phyloP scores from a whole-genome alignment of 2,888 invertebrate genomes.

The Cynaeus angustus region DNA sequence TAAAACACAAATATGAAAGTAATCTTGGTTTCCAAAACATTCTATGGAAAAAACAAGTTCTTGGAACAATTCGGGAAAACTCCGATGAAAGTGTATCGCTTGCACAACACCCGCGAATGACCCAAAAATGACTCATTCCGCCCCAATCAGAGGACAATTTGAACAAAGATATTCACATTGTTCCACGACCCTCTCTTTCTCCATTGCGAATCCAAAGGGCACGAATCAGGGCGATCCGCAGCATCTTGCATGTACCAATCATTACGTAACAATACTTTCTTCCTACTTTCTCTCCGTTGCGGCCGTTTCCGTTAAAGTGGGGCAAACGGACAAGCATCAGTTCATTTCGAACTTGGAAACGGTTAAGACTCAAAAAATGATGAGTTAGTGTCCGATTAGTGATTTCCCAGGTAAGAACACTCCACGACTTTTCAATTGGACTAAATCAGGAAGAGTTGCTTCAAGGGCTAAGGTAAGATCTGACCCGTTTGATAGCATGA shows the following conservation, averaged over 20 bases:
- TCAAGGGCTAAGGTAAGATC: too few relatives aligned
- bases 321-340: slow-evolving; percentile 34
- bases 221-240: slow-evolving; percentile 1
- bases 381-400: not conserved
- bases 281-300: slow-evolving; percentile 49
- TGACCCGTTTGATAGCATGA: not conserved
- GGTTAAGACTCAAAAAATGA: slow-evolving; percentile 24
- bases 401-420: not conserved
- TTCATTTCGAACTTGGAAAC: slow-evolving; percentile 19
- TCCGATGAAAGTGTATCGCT: slow-evolving; percentile 7
- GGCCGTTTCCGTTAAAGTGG: slow-evolving; percentile 37
- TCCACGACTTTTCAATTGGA: too few relatives aligned
- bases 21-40: slow-evolving; percentile 2
- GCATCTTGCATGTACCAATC: slow-evolving; percentile 22
- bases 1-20: slow-evolving; percentile 16
- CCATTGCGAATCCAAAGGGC: too few relatives aligned
- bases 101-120: slow-evolving; percentile 11
- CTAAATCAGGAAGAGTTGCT: too few relatives aligned
- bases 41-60: slow-evolving; percentile 5
- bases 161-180: too few relatives aligned
- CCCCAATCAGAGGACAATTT: too few relatives aligned
- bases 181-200: too few relatives aligned
- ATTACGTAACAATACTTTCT: slow-evolving; percentile 48
- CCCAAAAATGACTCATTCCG: not conserved
- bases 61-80: slow-evolving; percentile 13